Conservation (phyloP, 2,113 vertebrate genomes). For the Dissostichus mawsoni region DNA sequence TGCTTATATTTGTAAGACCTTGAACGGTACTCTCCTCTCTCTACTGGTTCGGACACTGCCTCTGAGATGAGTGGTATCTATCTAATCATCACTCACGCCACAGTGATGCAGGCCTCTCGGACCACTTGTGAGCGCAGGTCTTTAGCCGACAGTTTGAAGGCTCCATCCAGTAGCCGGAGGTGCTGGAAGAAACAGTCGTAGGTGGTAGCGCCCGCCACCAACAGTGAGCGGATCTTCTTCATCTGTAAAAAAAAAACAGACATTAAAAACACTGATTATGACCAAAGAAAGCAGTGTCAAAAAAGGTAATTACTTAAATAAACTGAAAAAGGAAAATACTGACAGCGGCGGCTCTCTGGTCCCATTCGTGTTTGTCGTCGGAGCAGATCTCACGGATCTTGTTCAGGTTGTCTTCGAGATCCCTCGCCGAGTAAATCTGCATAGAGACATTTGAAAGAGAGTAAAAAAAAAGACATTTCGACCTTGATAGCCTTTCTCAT, state of each 20-base stretch:
- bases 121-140: slow-evolving; percentile 98
- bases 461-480: slow-evolving; percentile 2
- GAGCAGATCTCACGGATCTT: slow-evolving; percentile 98
- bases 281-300: neutral
- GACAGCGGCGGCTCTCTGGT: slow-evolving; percentile 94
- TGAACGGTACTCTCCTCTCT: no score
- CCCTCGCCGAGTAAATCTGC: slow-evolving; percentile 95
- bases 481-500: no score
- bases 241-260: slow-evolving; percentile 79
- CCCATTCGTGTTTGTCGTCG: slow-evolving; percentile 99
- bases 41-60: no score
- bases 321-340: slow-evolving; percentile 37
- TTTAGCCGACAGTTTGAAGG: slow-evolving; percentile 97
- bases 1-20: no score
- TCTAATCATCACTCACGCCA: slow-evolving; percentile 89
- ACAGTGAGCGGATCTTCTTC: slow-evolving; percentile 94
- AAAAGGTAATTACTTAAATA: neutral
- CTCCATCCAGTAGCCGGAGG: slow-evolving; percentile 93
- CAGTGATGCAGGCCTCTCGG: slow-evolving; percentile 96
- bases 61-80: neutral
- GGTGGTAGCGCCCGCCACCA: slow-evolving; percentile 92
- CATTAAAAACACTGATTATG: neutral
- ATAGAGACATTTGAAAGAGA: slow-evolving; percentile 20
- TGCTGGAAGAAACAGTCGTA: slow-evolving; percentile 98
- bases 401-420: slow-evolving; percentile 97